These are phyloP conservation scores for Tetragonula clypearis DNA, from an alignment of 1,140 invertebrate species.

Conservation along the genomic window DNA sequence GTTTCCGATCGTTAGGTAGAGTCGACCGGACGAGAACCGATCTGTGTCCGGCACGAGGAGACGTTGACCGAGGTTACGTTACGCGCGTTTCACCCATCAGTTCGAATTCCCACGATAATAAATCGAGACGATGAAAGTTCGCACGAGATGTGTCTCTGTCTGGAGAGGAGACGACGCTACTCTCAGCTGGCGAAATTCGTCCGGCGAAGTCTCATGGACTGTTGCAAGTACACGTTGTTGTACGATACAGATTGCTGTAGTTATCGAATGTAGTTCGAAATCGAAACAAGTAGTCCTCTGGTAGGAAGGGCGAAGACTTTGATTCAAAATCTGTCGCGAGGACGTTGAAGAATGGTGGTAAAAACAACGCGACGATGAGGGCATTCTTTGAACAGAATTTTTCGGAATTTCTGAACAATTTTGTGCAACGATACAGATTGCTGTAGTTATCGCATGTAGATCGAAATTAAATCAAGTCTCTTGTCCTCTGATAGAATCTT, in stretches of 20 bases:
- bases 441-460: neutral
- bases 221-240: neutral
- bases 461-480: no score
- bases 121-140: neutral
- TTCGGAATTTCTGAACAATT: no score
- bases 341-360: neutral
- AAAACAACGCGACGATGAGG: neutral
- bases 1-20: conserved; percentile 63
- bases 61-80: neutral
- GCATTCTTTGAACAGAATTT: no score
- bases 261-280: neutral
- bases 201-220: neutral
- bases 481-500: neutral
- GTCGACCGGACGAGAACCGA: conserved; percentile 45
- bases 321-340: neutral
- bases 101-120: conserved; percentile 33
- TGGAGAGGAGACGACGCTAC: neutral
- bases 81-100: neutral
- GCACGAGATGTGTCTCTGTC: neutral
- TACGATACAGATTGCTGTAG: no score
- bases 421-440: neutral
- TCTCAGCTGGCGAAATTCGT: neutral
- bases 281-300: neutral
- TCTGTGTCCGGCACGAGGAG: conserved; percentile 11
- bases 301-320: neutral